phyloP scores from a whole-genome alignment of 2,113 vertebrate genomes.

The Peromyscus maniculatus region DNA sequence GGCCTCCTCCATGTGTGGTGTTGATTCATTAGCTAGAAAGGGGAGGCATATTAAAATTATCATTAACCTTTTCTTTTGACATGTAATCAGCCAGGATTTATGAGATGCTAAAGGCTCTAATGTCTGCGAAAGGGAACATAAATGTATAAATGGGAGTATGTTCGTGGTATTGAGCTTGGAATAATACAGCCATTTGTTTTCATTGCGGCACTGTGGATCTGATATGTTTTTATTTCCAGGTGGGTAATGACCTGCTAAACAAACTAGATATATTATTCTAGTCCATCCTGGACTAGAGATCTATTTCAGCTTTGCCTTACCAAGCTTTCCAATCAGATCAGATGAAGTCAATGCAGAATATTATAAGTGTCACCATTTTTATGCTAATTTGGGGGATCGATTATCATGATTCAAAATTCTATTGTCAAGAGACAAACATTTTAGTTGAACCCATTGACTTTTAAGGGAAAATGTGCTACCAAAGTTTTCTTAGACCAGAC shows the following conservation, averaged over 20 bases:
- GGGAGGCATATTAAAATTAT: constrained; percentile 60
- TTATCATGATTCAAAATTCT: constrained; percentile 58
- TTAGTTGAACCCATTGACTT: constrained; percentile 43
- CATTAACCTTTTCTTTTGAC: constrained; percentile 77
- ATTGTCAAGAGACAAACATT: background rate
- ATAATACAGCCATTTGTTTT: constrained; percentile 71
- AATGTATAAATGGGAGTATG: constrained; percentile 46
- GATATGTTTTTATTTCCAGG: constrained; percentile 60
- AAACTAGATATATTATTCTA: constrained; percentile 51
- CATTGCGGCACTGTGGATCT: constrained; percentile 32
- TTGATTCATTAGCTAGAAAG: constrained; percentile 65
- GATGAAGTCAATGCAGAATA: constrained; percentile 24
- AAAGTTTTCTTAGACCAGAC: constrained; percentile 53
- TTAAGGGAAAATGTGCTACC: constrained; percentile 35
- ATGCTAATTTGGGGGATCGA: constrained; percentile 8
- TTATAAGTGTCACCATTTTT: constrained; percentile 41
- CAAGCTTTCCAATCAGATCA: constrained; percentile 25
- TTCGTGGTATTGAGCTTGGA: constrained; percentile 62
- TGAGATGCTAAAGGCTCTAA: constrained; percentile 56
- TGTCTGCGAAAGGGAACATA: constrained; percentile 34
- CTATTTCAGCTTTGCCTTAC: constrained; percentile 35
- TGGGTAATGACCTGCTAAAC: constrained; percentile 61
- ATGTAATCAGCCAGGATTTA: constrained; percentile 75
- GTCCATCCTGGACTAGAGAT: background rate
- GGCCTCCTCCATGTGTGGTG: background rate